A percentile compares a stretch with the other conserved stretches of the same genome.
These are phyloP conservation scores for Nothoprocta perdicaria DNA, from an alignment of 2,113 vertebrate genomes.

Conservation along the genomic window DNA sequence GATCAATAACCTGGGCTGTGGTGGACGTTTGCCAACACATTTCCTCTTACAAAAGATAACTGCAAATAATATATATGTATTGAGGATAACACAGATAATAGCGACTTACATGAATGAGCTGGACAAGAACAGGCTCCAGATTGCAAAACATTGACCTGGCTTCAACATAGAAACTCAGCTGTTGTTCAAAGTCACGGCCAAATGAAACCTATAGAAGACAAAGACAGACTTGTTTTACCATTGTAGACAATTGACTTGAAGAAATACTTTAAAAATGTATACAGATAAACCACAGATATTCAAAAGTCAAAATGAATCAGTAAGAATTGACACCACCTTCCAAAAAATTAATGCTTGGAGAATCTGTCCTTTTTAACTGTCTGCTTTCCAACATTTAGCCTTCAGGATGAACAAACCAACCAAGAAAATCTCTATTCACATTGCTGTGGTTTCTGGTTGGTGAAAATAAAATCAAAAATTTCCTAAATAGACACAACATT, in stretches of 20 bases:
- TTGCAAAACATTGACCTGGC: slow-evolving; percentile 95
- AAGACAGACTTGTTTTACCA: neutral
- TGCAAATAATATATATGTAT: neutral
- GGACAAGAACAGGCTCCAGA: slow-evolving; percentile 92
- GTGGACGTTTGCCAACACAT: neutral
- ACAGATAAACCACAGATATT: neutral
- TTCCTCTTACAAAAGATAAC: neutral
- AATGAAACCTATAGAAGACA: slow-evolving; percentile 88
- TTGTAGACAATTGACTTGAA: neutral
- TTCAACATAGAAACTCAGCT: slow-evolving; percentile 97
- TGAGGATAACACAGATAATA: neutral
- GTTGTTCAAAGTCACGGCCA: slow-evolving; percentile 97
- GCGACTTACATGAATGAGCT: slow-evolving; percentile 92
- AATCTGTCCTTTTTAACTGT: neutral
- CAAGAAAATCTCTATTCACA: neutral
- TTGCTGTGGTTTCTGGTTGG: neutral
- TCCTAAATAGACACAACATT: neutral
- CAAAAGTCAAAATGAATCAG: neutral
- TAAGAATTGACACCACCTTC: neutral
- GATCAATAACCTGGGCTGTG: neutral
- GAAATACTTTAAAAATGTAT: neutral
- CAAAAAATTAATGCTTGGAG: neutral
- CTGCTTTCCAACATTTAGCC: neutral
- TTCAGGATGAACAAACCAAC: neutral
- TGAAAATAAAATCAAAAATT: neutral